A percentile compares a stretch with the other conserved stretches of the same genome.
phyloP scores from a whole-genome alignment of 2,888 invertebrate species.

The Pycnomerus fuliginosus region DNA sequence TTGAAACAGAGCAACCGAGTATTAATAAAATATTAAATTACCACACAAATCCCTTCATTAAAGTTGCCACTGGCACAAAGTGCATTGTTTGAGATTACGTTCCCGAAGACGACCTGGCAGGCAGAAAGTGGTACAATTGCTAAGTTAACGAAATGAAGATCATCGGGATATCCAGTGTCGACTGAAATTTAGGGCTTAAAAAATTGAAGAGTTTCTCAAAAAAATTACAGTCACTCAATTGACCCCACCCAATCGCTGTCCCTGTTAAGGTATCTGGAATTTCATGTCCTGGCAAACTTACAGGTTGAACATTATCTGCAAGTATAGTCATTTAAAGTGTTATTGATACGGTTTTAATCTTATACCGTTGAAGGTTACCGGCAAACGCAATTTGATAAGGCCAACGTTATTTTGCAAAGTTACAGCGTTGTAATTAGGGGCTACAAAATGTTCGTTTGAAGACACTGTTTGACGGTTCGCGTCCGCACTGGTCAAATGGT shows the following conservation, averaged over 20 bases:
- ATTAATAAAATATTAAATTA: not conserved
- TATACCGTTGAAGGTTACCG: conserved; percentile 6
- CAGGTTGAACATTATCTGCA: conserved; percentile 1
- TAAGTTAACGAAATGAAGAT: conserved; percentile 4
- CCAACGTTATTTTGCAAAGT: conserved; percentile 10
- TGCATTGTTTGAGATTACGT: conserved; percentile 2
- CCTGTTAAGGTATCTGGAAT: not conserved
- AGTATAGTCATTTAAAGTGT: not conserved
- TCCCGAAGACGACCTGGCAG: conserved; percentile 2
- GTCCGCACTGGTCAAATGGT: not conserved
- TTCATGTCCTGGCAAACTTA: not conserved
- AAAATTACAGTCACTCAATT: conserved; percentile 6
- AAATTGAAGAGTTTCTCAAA: conserved; percentile 1
- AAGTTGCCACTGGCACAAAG: conserved; percentile 8
- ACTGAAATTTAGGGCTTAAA: not conserved
- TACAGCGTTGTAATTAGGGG: conserved; percentile 5
- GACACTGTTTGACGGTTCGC: conserved; percentile 2
- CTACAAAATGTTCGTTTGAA: not conserved
- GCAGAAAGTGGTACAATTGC: conserved; percentile 1
- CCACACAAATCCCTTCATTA: conserved; percentile 6
- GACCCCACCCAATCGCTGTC: conserved; percentile 6
- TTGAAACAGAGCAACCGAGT: not conserved
- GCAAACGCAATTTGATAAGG: conserved; percentile 1
- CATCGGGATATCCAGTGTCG: conserved; percentile 3
- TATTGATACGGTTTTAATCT: not conserved